Conservation (phyloP, 2,113 vertebrate species). For the Alethe castanea region DNA sequence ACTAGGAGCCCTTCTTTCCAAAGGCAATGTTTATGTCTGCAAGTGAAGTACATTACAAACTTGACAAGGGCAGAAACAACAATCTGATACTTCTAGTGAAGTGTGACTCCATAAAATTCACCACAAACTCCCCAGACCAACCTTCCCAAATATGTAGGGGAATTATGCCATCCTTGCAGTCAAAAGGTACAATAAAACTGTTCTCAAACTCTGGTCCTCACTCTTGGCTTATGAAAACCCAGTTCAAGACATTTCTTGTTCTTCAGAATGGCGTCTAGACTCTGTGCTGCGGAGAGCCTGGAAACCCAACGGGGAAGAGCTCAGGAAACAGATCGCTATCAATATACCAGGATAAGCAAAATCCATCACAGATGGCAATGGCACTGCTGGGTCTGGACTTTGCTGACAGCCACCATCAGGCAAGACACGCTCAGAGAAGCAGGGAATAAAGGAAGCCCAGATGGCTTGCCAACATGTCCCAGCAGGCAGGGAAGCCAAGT, state of each 20-base stretch:
- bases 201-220: not conserved
- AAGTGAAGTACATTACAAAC: not conserved
- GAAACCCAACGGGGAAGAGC: not conserved
- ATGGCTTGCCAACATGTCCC: not conserved
- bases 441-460: not conserved
- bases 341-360: not conserved
- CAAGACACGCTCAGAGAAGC: not conserved
- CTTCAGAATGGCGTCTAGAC: not conserved
- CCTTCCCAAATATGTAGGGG: not conserved
- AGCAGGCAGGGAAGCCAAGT: slow-evolving; percentile 9
- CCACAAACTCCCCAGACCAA: not conserved
- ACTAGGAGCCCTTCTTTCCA: not conserved
- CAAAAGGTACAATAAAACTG: not conserved
- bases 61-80: not conserved
- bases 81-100: not conserved
- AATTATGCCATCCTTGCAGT: not conserved
- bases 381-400: not conserved
- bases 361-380: not conserved
- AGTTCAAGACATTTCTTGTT: not conserved
- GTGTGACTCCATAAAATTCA: not conserved
- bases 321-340: not conserved
- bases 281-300: not conserved
- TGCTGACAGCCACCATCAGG: slow-evolving; percentile 47
- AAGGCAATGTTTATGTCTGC: slow-evolving; percentile 28
- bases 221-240: not conserved